Percentiles rank a stretch among this genome's conserved stretches.
phyloP scores from a whole-genome alignment of 1,140 invertebrate species.

The Eriocheir sinensis region DNA sequence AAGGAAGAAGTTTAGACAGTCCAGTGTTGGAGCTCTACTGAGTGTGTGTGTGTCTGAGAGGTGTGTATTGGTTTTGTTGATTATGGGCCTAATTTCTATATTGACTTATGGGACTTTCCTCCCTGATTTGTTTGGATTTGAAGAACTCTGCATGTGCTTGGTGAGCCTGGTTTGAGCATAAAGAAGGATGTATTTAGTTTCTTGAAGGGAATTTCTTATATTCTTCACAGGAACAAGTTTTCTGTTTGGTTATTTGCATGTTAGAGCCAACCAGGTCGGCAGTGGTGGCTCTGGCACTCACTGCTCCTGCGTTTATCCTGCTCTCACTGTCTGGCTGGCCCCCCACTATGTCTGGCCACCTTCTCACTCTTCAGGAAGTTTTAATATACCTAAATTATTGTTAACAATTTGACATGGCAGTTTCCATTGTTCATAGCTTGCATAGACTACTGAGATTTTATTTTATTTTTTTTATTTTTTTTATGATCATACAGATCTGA shows the following conservation, averaged over 20 bases:
- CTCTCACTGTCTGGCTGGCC: slow-evolving; percentile 1
- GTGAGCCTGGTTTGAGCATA: slow-evolving; percentile 66
- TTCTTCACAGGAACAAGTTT: slow-evolving; percentile 59
- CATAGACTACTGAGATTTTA: neutral
- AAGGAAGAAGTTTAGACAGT: slow-evolving; percentile 67
- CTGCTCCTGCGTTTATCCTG: neutral
- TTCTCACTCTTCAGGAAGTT: slow-evolving; percentile 15
- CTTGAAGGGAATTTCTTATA: slow-evolving; percentile 55
- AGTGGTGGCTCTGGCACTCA: neutral
- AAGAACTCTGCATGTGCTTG: slow-evolving; percentile 68
- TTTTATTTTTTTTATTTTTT: neutral
- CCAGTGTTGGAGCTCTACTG: slow-evolving; percentile 66
- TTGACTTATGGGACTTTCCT: slow-evolving; percentile 45
- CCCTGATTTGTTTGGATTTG: slow-evolving; percentile 66
- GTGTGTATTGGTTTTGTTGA: slow-evolving; percentile 34
- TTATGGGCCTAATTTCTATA: slow-evolving; percentile 53
- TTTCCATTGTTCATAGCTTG: slow-evolving; percentile 2
- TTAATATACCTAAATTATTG: neutral
- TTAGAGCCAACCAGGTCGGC: neutral
- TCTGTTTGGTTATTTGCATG: slow-evolving; percentile 32
- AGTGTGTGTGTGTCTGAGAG: slow-evolving; percentile 44
- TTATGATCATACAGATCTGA: slow-evolving; percentile 6
- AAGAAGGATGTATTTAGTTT: slow-evolving; percentile 62
- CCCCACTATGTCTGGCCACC: slow-evolving; percentile 10
- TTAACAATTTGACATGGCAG: neutral